These are phyloP conservation scores for Octodon degus DNA, from an alignment of 2,113 vertebrate species.

Conservation along the genomic window DNA sequence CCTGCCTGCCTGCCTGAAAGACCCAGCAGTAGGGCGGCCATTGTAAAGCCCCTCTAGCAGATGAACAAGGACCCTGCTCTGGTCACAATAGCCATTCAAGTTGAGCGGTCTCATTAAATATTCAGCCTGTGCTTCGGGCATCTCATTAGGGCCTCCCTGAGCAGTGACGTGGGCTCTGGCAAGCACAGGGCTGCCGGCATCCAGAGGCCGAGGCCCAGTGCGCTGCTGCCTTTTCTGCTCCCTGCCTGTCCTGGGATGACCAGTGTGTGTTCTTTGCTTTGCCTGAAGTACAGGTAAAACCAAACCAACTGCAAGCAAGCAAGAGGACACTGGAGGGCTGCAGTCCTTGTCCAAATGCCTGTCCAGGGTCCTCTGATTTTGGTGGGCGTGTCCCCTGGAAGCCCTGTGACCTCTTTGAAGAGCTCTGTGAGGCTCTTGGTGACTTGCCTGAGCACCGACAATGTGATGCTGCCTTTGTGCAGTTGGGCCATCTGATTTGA, in stretches of 20 bases:
- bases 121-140: conserved; percentile 90
- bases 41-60: conserved; percentile 83
- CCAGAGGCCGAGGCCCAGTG: conserved; percentile 86
- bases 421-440: conserved; percentile 71
- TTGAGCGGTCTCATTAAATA: conserved; percentile 90
- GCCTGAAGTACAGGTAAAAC: conserved; percentile 93
- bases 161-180: conserved; percentile 87
- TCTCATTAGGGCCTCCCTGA: conserved; percentile 90
- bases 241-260: conserved; percentile 90
- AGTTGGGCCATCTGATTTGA: not conserved
- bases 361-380: not conserved
- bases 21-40: conserved; percentile 72
- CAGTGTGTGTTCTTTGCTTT: conserved; percentile 92
- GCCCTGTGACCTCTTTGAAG: conserved; percentile 63
- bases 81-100: conserved; percentile 88
- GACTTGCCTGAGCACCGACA: conserved; percentile 57
- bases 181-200: conserved; percentile 86
- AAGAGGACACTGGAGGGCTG: conserved; percentile 37
- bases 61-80: conserved; percentile 87
- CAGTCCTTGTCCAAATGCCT: not conserved
- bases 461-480: conserved; percentile 60
- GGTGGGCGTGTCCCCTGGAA: not conserved
- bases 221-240: conserved; percentile 84
- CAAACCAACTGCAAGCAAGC: not conserved
- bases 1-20: conserved; percentile 69